A percentile compares a stretch with the other conserved stretches of the same genome.
Conservation (phyloP, 2,113 vertebrate genomes). For the Typhlomys cinereus region DNA sequence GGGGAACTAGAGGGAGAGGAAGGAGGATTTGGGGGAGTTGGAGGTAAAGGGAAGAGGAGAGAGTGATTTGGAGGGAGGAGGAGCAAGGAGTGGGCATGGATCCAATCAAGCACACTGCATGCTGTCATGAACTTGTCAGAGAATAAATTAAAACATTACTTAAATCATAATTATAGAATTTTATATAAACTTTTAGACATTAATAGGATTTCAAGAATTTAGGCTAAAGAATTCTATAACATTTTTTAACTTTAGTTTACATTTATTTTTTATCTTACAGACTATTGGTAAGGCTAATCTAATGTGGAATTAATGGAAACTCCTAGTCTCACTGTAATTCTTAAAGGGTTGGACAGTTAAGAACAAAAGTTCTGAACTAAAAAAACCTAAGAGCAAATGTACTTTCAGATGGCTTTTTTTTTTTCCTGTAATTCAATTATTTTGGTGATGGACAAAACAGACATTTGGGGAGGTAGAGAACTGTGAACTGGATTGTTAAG, state of each 20-base stretch:
- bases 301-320: neutral
- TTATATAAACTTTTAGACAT: constrained; percentile 28
- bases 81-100: too few relatives aligned
- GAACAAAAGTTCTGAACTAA: neutral
- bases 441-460: neutral
- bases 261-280: neutral
- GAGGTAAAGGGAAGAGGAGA: too few relatives aligned
- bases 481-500: neutral
- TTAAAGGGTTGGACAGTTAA: neutral
- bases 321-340: neutral
- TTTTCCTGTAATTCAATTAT: neutral
- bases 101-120: too few relatives aligned
- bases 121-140: too few relatives aligned
- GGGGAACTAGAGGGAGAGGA: too few relatives aligned
- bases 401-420: neutral
- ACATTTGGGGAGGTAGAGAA: neutral
- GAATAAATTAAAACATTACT: neutral
- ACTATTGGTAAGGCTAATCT: neutral
- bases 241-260: neutral
- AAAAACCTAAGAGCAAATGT: neutral
- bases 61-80: too few relatives aligned
- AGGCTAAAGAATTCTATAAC: neutral
- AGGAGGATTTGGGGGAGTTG: too few relatives aligned
- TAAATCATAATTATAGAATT: constrained; percentile 14
- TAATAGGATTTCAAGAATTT: neutral